phyloP scores from a whole-genome alignment of 2,113 vertebrate species.

The Hypanus sabinus region DNA sequence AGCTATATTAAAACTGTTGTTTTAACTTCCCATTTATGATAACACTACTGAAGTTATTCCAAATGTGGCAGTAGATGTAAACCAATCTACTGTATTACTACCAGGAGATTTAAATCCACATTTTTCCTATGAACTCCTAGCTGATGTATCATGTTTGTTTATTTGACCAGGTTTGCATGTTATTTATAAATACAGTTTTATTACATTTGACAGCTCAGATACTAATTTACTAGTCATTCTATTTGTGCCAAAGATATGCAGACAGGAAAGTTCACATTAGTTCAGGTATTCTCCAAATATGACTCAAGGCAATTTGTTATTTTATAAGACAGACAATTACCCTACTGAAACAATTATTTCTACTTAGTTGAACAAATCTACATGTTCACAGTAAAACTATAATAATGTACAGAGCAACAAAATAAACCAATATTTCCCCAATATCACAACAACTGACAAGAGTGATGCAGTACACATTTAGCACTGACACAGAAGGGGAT shows the following conservation, averaged over 20 bases:
- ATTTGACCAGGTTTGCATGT: slow-evolving; percentile 32
- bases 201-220: slow-evolving; percentile 33
- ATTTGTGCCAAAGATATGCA: slow-evolving; percentile 13
- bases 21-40: not conserved
- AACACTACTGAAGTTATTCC: not conserved
- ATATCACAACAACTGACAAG: slow-evolving; percentile 25
- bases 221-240: slow-evolving; percentile 35
- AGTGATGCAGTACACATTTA: not conserved
- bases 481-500: not conserved
- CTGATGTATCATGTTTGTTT: slow-evolving; percentile 23
- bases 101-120: slow-evolving; percentile 29
- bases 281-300: slow-evolving; percentile 34
- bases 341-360: slow-evolving; percentile 35
- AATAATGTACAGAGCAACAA: not conserved
- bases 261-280: slow-evolving; percentile 22
- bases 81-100: not conserved
- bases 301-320: slow-evolving; percentile 33
- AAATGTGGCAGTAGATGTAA: not conserved
- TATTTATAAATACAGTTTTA: slow-evolving; percentile 37
- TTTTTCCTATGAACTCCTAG: slow-evolving; percentile 27
- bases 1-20: not conserved
- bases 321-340: slow-evolving; percentile 28
- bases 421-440: slow-evolving; percentile 15
- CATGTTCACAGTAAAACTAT: slow-evolving; percentile 7
- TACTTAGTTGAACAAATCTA: slow-evolving; percentile 27